These are phyloP conservation scores for Nycticorax nycticorax DNA, from an alignment of 2,113 vertebrate species.

Conservation along the genomic window DNA sequence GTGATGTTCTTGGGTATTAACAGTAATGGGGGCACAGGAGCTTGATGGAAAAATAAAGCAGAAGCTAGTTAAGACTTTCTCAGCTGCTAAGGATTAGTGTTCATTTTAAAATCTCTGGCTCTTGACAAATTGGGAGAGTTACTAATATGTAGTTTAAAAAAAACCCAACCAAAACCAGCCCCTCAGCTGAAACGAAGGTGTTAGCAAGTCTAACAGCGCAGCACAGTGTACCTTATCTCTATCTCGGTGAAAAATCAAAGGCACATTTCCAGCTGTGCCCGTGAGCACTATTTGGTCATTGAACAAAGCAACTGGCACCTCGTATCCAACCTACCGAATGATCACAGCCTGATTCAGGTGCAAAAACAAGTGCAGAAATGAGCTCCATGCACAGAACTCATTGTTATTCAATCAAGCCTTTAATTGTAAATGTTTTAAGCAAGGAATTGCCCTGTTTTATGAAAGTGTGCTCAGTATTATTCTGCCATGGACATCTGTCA, in stretches of 20 bases:
- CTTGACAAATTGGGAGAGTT: constrained; percentile 20
- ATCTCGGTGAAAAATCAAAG: constrained; percentile 64
- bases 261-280: constrained; percentile 42
- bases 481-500: constrained; percentile 54
- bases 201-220: not conserved
- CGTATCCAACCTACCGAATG: constrained; percentile 9
- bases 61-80: constrained; percentile 37
- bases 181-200: constrained; percentile 6
- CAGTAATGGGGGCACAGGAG: not conserved
- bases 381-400: constrained; percentile 29
- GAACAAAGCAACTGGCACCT: constrained; percentile 51
- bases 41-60: constrained; percentile 4
- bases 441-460: constrained; percentile 59
- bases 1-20: not conserved
- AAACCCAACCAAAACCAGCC: not conserved
- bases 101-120: constrained; percentile 37
- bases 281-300: constrained; percentile 13
- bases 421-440: constrained; percentile 66
- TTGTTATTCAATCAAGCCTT: constrained; percentile 57
- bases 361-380: constrained; percentile 57
- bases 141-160: not conserved
- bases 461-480: constrained; percentile 48
- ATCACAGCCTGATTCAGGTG: constrained; percentile 46
- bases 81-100: constrained; percentile 16
- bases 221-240: constrained; percentile 6